Evolutionary conservation across 2,888 invertebrate genomes (phyloP), one percentile per base, ranked within the genome.

Genomic region (Periphyllus acericola): DNA sequence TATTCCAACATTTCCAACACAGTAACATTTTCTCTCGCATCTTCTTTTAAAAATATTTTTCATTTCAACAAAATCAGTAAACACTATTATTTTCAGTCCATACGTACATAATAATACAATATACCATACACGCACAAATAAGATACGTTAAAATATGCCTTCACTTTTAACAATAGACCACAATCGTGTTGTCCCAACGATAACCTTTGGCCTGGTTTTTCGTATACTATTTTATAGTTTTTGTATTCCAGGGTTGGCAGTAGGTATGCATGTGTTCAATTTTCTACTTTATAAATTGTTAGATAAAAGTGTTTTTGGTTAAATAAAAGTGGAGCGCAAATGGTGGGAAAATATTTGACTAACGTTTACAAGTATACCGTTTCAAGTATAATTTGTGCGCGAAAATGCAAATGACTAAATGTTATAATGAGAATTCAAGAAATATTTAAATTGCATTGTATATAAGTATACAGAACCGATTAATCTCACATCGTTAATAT

Each of bases 131-230:
- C 4, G 60, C 25, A 60, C 9, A 60, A 60, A 60, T 60, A 60
- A 60, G 14, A 55, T n/a, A 55, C 46, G 78, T 78, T 32, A 78
- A 78, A 55, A 78, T 55, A 55, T 55, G 55, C 32, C 52, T 78
- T 78, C 52, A 78, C 21, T 78, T 75, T n/a, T 66, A 82, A 82
- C 82, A 82, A 82, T 82, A 71, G 46, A 71, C 40, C 55, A 29
- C 21, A 52, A 32, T 60, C 52, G 83, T 32, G 72, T 74, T 52
- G 25, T 72, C n/a, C 55, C 55, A 32, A 55, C 32, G 83, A 83
- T 83, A 83, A 83, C 83, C 83, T 83, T 83, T 83, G 83, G 9
- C 74, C 74, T 74, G 74, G 9, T 52, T 83, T 72, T 72, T 72
- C 52, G 34, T 66, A 66, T 66, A 55, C n/a, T 66, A 14, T 66